phyloP scores from a whole-genome alignment of 1,140 invertebrate genomes.

The Diorhabda carinulata region DNA sequence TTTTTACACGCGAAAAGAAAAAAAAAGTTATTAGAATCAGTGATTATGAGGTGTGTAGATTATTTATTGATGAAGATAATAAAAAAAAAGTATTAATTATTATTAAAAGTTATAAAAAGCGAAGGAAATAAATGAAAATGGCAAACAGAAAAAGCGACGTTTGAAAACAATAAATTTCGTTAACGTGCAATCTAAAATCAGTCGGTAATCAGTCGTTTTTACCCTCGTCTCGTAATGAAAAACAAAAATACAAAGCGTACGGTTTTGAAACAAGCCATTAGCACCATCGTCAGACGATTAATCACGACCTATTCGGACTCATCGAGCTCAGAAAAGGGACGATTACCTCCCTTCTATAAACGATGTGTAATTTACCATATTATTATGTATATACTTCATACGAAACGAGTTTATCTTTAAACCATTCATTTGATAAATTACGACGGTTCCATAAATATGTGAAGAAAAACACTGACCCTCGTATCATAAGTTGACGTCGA shows the following conservation, averaged over 20 bases:
- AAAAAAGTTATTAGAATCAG: neutral
- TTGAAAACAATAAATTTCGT: too few relatives aligned
- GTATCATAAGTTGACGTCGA: too few relatives aligned
- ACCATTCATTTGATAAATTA: too few relatives aligned
- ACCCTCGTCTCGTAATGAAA: neutral
- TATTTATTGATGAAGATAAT: conserved; percentile 1
- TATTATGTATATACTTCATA: too few relatives aligned
- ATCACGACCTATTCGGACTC: neutral
- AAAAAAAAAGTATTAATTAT: neutral
- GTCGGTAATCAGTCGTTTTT: neutral
- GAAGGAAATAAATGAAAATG: neutral
- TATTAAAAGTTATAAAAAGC: conserved; percentile 15
- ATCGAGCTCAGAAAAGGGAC: neutral
- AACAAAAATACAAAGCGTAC: neutral
- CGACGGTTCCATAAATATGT: too few relatives aligned
- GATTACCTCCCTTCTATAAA: neutral
- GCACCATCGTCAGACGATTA: neutral
- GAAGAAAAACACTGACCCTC: too few relatives aligned
- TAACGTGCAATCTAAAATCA: too few relatives aligned
- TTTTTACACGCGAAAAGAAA: too few relatives aligned
- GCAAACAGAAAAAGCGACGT: too few relatives aligned
- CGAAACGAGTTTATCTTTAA: too few relatives aligned
- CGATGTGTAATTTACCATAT: neutral
- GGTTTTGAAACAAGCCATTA: neutral
- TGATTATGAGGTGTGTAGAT: conserved; percentile 4